phyloP scores from a whole-genome alignment of 2,888 invertebrate species.

The Apamea crenata region DNA sequence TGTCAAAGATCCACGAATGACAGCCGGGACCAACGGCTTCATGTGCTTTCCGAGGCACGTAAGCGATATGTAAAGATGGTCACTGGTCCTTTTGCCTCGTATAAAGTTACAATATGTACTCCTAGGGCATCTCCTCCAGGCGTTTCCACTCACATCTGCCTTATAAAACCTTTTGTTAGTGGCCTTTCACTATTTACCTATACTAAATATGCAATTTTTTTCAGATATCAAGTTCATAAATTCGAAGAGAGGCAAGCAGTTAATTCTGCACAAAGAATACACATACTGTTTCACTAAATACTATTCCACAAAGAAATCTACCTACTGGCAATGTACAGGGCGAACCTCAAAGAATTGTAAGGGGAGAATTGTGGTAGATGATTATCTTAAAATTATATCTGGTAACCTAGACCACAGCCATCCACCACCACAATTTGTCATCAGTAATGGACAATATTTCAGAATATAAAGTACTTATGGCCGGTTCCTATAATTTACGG shows the following conservation, averaged over 20 bases:
- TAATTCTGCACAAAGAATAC: slow-evolving; percentile 24
- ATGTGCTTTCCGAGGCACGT: too few species aligned
- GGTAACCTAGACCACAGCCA: neutral
- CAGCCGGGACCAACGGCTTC: too few species aligned
- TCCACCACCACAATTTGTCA: neutral
- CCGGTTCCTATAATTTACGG: too few species aligned
- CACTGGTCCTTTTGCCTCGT: too few species aligned
- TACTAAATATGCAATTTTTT: neutral
- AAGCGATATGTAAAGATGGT: too few species aligned
- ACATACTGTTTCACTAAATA: slow-evolving; percentile 19
- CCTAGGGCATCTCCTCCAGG: too few species aligned
- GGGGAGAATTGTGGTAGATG: slow-evolving; percentile 12
- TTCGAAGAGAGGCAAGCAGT: slow-evolving; percentile 22
- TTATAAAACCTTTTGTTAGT: too few species aligned
- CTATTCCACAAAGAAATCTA: neutral
- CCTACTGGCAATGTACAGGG: slow-evolving; percentile 21
- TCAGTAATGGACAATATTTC: neutral
- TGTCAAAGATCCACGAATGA: too few species aligned
- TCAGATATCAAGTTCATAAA: slow-evolving; percentile 13
- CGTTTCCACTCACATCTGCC: too few species aligned
- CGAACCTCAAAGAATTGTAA: neutral
- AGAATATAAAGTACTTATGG: neutral
- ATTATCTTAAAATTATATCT: neutral
- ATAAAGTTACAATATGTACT: too few species aligned
- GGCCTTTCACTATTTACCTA: too few species aligned